A percentile compares a stretch with the other conserved stretches of the same genome.
phyloP scores from a whole-genome alignment of 64 coral and sea anemone genomes.

The Acropora yongei region DNA sequence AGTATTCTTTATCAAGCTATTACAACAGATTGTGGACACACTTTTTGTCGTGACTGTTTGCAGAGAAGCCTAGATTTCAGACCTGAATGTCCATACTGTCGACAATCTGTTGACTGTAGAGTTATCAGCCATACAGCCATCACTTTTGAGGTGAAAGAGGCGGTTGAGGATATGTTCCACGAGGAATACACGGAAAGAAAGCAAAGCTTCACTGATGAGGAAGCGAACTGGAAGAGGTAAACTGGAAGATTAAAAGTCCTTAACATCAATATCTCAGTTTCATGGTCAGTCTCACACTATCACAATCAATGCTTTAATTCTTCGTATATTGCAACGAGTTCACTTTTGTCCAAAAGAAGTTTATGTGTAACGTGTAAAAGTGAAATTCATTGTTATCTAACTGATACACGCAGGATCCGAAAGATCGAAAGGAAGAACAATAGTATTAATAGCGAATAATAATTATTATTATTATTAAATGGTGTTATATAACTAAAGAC shows the following conservation, averaged over 20 bases:
- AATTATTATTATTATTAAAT: too few relatives aligned
- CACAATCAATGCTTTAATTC: too few relatives aligned
- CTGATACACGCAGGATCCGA: too few relatives aligned
- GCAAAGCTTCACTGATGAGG: constrained; percentile 56
- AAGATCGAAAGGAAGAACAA: too few relatives aligned
- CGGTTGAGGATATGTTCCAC: constrained; percentile 44
- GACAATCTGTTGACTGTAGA: constrained; percentile 30
- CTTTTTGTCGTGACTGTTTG: constrained; percentile 10
- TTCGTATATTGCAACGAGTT: too few relatives aligned
- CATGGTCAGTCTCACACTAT: too few relatives aligned
- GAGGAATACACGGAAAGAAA: constrained; percentile 61
- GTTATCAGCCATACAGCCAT: constrained; percentile 20
- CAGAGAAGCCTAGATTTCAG: neutral
- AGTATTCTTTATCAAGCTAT: neutral
- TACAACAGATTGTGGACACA: constrained; percentile 28
- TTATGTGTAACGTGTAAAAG: too few relatives aligned
- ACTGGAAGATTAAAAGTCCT: neutral
- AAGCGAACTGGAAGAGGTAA: constrained; percentile 65
- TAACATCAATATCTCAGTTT: neutral
- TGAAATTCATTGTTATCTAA: too few relatives aligned
- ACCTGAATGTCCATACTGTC: constrained; percentile 37
- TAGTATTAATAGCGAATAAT: too few relatives aligned
- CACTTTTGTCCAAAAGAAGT: too few relatives aligned
- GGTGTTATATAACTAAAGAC: too few relatives aligned
- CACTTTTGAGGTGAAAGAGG: constrained; percentile 46